Conservation (phyloP, 2,797 vertebrate species). For the Ctenopoma kingsleyae region DNA sequence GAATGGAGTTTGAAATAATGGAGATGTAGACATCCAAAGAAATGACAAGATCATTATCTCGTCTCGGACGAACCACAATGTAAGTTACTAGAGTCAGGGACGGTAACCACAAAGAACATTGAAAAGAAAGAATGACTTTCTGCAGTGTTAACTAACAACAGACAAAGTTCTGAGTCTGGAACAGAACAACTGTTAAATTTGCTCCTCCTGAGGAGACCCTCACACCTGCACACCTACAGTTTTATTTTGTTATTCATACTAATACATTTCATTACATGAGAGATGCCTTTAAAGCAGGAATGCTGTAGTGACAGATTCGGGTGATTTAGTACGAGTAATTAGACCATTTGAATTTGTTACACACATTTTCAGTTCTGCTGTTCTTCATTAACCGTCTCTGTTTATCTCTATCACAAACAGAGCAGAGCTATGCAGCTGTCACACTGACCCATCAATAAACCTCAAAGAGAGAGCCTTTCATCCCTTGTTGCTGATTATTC, state of each 20-base stretch:
- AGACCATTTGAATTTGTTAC: neutral
- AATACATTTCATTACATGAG: neutral
- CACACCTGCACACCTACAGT: neutral
- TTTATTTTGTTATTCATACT: neutral
- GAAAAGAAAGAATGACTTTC: neutral
- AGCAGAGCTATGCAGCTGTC: neutral
- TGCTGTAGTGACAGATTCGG: neutral
- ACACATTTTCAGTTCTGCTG: neutral
- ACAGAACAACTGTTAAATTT: neutral
- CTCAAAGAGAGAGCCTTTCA: neutral
- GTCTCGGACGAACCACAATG: no score
- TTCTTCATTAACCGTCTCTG: neutral
- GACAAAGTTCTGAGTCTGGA: neutral
- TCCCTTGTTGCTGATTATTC: conserved; percentile 36
- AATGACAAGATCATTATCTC: neutral
- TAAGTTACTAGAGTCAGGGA: no score
- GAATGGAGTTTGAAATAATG: neutral
- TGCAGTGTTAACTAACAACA: neutral
- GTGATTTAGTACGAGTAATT: conserved; percentile 14
- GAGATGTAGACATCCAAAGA: neutral
- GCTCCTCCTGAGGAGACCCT: neutral
- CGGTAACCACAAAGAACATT: no score
- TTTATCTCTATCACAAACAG: neutral
- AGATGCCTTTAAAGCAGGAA: neutral
- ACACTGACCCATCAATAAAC: conserved; percentile 10